Evolutionary conservation across 2,113 vertebrate genomes (phyloP).

Genomic region (Aphyosemion australe): DNA sequence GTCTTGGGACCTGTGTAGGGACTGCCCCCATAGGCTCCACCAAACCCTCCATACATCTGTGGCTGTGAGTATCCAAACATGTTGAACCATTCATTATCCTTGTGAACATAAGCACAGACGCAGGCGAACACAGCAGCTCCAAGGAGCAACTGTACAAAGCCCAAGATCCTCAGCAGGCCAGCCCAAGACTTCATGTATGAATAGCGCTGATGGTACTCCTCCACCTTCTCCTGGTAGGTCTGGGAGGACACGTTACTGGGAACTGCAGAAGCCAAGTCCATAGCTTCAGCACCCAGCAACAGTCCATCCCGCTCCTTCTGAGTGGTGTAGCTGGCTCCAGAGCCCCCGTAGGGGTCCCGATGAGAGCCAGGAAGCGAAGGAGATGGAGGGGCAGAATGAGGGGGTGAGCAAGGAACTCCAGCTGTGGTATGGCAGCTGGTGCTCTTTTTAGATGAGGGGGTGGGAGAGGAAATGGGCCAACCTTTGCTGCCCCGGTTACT

Average conservation of each 20-base stretch:
- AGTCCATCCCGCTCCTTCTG: slow-evolving; percentile 78
- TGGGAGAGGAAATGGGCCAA: slow-evolving; percentile 59
- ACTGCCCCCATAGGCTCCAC: slow-evolving; percentile 66
- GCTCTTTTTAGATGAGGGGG: slow-evolving; percentile 44
- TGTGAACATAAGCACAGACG: slow-evolving; percentile 92
- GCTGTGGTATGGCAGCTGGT: slow-evolving; percentile 71
- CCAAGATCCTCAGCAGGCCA: slow-evolving; percentile 88
- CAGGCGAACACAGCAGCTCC: slow-evolving; percentile 94
- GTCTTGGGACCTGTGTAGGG: slow-evolving; percentile 90
- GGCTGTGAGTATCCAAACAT: slow-evolving; percentile 87
- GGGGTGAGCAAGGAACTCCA: slow-evolving; percentile 87
- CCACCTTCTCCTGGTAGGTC: slow-evolving; percentile 86
- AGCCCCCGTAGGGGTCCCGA: slow-evolving; percentile 76
- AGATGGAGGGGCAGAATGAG: slow-evolving; percentile 82
- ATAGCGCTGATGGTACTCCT: slow-evolving; percentile 85
- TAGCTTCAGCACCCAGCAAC: slow-evolving; percentile 75
- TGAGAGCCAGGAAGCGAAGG: slow-evolving; percentile 76
- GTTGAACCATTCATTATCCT: slow-evolving; percentile 97
- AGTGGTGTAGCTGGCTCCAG: slow-evolving; percentile 79
- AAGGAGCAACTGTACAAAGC: slow-evolving; percentile 85
- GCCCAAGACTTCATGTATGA: slow-evolving; percentile 97
- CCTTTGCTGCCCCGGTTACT: slow-evolving; percentile 57
- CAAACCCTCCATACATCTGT: slow-evolving; percentile 73
- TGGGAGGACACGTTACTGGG: slow-evolving; percentile 71
- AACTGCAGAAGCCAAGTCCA: slow-evolving; percentile 71